phyloP scores from a whole-genome alignment of 2,888 invertebrate genomes.

The Caenorhabditis becei region DNA sequence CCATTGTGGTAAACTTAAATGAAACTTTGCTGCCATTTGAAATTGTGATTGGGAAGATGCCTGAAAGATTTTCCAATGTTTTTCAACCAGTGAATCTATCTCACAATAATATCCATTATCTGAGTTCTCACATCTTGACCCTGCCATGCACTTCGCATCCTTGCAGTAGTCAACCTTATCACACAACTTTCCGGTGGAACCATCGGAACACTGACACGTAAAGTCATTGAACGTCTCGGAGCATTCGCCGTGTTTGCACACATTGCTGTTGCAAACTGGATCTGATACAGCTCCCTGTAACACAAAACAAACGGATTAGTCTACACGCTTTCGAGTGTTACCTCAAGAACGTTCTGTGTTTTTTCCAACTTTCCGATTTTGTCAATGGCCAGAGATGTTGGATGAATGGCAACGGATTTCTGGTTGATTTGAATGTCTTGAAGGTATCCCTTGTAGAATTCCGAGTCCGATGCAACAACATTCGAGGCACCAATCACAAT shows the following conservation, averaged over 20 bases:
- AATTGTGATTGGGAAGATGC: constrained; percentile 70
- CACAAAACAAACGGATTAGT: not conserved
- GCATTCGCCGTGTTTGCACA: constrained; percentile 91
- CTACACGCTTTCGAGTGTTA: constrained; percentile 11
- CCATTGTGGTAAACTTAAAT: constrained; percentile 50
- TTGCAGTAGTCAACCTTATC: constrained; percentile 74
- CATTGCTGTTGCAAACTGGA: constrained; percentile 81
- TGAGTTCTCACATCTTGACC: constrained; percentile 70
- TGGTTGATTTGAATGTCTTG: constrained; percentile 79
- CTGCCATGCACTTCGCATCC: constrained; percentile 68
- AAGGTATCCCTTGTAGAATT: constrained; percentile 72
- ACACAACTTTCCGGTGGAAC: constrained; percentile 70
- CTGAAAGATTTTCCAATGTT: constrained; percentile 28
- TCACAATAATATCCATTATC: constrained; percentile 75
- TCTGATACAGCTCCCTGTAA: constrained; percentile 76
- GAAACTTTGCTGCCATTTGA: constrained; percentile 62
- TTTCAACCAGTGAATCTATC: not conserved
- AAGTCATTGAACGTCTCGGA: constrained; percentile 88
- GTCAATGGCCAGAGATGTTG: constrained; percentile 64
- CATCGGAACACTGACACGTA: constrained; percentile 74
- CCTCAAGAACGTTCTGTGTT: constrained; percentile 73
- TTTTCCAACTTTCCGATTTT: constrained; percentile 68
- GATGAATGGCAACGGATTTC: constrained; percentile 72
- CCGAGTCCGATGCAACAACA: constrained; percentile 29
- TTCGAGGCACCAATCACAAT: constrained; percentile 72